Conservation (phyloP, 2,888 invertebrate species). For the Sphaeridia pumilis region DNA sequence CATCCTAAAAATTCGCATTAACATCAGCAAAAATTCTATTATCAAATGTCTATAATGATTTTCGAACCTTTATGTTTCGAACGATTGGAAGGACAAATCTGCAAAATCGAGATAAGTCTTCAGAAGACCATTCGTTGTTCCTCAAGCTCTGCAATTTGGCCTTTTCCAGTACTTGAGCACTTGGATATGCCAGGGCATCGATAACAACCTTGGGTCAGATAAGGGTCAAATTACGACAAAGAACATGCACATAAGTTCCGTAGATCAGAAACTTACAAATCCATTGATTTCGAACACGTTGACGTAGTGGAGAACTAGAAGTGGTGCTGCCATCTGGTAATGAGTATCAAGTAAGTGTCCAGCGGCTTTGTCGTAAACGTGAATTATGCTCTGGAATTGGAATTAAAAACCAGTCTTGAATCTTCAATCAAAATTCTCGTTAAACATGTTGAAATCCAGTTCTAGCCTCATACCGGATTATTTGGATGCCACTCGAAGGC, state of each 20-base stretch:
- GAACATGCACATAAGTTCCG: background rate
- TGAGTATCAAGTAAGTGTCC: conserved; percentile 39
- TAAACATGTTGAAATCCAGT: background rate
- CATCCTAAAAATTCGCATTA: conserved; percentile 33
- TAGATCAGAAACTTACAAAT: conserved; percentile 35
- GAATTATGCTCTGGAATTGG: conserved; percentile 39
- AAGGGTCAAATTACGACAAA: conserved; percentile 10
- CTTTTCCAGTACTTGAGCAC: conserved; percentile 39
- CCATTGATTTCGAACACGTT: conserved; percentile 45
- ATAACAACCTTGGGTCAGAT: conserved; percentile 39
- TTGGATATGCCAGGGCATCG: conserved; percentile 40
- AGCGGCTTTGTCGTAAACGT: conserved; percentile 40
- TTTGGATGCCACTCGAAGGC: conserved; percentile 42
- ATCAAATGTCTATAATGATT: conserved; percentile 13
- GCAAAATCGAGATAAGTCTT: conserved; percentile 37
- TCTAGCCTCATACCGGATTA: conserved; percentile 39
- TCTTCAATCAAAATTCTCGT: background rate
- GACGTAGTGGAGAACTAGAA: conserved; percentile 45
- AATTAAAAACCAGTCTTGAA: background rate
- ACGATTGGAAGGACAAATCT: conserved; percentile 43
- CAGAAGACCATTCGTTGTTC: conserved; percentile 29
- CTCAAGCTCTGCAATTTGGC: conserved; percentile 38
- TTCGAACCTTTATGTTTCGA: conserved; percentile 30
- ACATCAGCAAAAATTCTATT: background rate
- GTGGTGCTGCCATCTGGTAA: conserved; percentile 41